Evolutionary conservation across 1,140 invertebrate genomes (phyloP), one percentile per base, ranked within the genome.

Genomic region (Gerris buenoi): DNA sequence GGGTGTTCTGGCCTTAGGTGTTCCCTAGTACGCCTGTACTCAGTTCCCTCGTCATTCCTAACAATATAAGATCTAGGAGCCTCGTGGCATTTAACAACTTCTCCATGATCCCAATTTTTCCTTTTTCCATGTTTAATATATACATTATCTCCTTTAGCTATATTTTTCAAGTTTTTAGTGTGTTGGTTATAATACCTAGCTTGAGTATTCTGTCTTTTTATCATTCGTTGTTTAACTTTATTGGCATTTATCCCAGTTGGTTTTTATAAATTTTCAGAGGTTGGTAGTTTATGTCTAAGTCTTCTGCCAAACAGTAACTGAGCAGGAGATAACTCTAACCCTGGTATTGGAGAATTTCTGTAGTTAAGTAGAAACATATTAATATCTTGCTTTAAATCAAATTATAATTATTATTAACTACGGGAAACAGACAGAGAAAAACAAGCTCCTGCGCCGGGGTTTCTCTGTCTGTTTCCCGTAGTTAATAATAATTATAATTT

Each of bases 281-380:
- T 27, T 25, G 63, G 63, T 26, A 64, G 23, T 64, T 64, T 64
- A 23, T 23, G 14, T 27, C 27, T 64, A 26, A 64, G 63, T 18
- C 27, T 64, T 27, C 63, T 25, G 27, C 63, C 27, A 15, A 64
- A 26, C 14, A 64, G 63, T 27, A 64, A 27, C 27, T 64, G 63
- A 26, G 63, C n/a, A 22, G 68, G 68, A n/a, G 69, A 68, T 3
- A 64, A 67, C 2, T 25, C 2, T n/a, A 68, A 26, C 2, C 63
- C 63, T 25, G 67, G 27, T 1, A 67, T 62, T 22, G 68, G 67
- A 27, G 27, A 57, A 27, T 67, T 67, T 46, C 65, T 65, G 60
- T 69, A 71, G 59, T 69, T 65, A 2, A 71, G 56, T 1, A 69
- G 46, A 25, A 64, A 67, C 18, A 69, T 27, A 22, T 28, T 46